Percentiles rank a stretch among this genome's conserved stretches.
Evolutionary conservation across 2,888 invertebrate genomes (phyloP).

Genomic region (Drosophila sordidula): DNA sequence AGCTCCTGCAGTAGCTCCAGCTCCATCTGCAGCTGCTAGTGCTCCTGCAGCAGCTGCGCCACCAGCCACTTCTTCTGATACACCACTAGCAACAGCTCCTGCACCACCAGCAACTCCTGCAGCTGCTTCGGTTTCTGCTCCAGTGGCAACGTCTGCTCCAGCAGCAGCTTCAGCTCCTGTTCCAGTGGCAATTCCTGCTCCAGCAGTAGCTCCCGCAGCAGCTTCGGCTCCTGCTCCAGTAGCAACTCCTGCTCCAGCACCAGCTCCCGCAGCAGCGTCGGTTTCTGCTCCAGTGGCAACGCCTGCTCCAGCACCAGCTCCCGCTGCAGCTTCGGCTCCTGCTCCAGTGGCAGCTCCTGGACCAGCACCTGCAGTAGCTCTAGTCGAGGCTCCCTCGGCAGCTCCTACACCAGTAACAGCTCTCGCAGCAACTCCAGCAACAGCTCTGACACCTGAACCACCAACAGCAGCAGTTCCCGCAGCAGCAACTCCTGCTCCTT

Average conservation of each 20-base stretch:
- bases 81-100: background rate
- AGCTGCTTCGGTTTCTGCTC: background rate
- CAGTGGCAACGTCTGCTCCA: slow-evolving; percentile 2
- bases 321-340: background rate
- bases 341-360: background rate
- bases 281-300: background rate
- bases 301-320: slow-evolving; percentile 8
- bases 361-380: background rate
- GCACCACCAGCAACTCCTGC: background rate
- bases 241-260: background rate
- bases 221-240: background rate
- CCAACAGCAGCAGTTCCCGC: slow-evolving; percentile 7
- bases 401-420: slow-evolving; percentile 1
- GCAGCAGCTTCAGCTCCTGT: background rate
- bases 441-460: background rate
- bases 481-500: background rate
- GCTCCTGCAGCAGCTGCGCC: slow-evolving; percentile 12
- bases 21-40: background rate
- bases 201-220: background rate
- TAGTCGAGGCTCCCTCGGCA: slow-evolving; percentile 4
- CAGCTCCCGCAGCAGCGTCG: slow-evolving; percentile 4
- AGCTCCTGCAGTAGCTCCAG: background rate
- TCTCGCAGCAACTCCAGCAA: background rate
- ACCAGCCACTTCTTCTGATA: background rate
- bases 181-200: background rate